Conservation (phyloP, 2,113 vertebrate species). For the Callocephalon fimbriatum region DNA sequence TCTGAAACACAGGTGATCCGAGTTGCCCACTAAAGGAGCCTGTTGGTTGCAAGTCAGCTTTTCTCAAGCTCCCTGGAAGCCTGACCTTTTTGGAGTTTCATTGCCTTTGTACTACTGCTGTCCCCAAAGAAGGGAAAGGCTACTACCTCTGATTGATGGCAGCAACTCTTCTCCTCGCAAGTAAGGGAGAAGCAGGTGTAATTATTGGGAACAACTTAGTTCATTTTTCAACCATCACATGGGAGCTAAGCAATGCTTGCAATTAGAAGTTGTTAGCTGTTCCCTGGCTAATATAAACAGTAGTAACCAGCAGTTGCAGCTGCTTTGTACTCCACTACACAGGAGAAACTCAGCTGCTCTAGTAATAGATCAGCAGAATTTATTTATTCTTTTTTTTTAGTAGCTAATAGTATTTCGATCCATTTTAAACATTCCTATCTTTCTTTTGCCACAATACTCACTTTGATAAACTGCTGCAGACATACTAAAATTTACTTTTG, state of each 20-base stretch:
- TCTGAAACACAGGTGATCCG: neutral
- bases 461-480: neutral
- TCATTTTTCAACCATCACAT: neutral
- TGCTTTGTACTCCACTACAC: neutral
- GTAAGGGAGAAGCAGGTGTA: neutral
- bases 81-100: slow-evolving; percentile 15
- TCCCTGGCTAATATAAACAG: neutral
- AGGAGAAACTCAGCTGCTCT: neutral
- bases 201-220: neutral
- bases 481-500: neutral
- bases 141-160: neutral
- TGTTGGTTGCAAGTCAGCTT: neutral
- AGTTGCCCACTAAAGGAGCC: neutral
- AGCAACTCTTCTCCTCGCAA: neutral
- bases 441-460: neutral
- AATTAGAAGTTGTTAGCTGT: neutral
- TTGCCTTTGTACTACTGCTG: neutral
- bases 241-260: neutral
- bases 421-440: neutral
- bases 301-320: neutral
- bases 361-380: neutral
- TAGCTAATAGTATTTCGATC: neutral
- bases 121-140: neutral
- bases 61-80: neutral
- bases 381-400: neutral